These are phyloP conservation scores for Lethenteron reissneri DNA, from an alignment of 2,113 vertebrate genomes.

Conservation along the genomic window DNA sequence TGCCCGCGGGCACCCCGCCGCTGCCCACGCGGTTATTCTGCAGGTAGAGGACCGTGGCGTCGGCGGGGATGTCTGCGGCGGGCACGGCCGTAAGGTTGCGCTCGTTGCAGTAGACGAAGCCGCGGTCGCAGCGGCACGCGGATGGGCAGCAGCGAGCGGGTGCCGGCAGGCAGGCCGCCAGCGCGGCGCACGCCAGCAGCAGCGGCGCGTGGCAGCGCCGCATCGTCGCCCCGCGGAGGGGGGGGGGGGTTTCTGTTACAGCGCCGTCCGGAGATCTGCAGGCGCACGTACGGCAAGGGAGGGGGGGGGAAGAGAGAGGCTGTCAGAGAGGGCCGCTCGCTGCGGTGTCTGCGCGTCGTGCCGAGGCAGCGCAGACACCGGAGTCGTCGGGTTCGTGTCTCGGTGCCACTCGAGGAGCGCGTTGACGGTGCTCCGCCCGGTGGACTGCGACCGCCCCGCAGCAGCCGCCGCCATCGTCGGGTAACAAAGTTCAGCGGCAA, in stretches of 20 bases:
- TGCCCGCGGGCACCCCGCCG: slow-evolving; percentile 45
- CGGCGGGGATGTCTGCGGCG: slow-evolving; percentile 41
- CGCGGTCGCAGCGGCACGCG: slow-evolving; percentile 59
- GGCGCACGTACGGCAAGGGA: neutral
- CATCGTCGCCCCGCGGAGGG: neutral
- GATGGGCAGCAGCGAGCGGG: slow-evolving; percentile 31
- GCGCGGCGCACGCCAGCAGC: slow-evolving; percentile 20
- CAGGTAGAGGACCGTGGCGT: slow-evolving; percentile 63
- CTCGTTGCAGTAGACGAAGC: slow-evolving; percentile 86
- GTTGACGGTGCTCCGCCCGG: too few species aligned
- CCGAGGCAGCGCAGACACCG: too few species aligned
- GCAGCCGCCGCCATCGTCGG: too few species aligned
- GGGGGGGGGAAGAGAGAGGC: neutral
- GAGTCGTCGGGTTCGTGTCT: too few species aligned
- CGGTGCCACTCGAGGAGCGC: too few species aligned
- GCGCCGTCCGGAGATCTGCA: neutral
- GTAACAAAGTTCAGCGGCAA: too few species aligned
- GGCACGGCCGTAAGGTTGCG: slow-evolving; percentile 62
- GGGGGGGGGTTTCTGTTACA: slow-evolving; percentile 3
- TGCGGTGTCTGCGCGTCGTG: too few species aligned
- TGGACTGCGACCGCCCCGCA: too few species aligned
- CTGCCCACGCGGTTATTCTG: slow-evolving; percentile 85
- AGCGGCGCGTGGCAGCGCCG: slow-evolving; percentile 5
- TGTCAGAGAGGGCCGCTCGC: neutral
- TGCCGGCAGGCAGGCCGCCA: slow-evolving; percentile 12